Evolutionary conservation across 2,888 invertebrate genomes (phyloP), one percentile per base, ranked within the genome.

Genomic region (Epicampocera succincta): DNA sequence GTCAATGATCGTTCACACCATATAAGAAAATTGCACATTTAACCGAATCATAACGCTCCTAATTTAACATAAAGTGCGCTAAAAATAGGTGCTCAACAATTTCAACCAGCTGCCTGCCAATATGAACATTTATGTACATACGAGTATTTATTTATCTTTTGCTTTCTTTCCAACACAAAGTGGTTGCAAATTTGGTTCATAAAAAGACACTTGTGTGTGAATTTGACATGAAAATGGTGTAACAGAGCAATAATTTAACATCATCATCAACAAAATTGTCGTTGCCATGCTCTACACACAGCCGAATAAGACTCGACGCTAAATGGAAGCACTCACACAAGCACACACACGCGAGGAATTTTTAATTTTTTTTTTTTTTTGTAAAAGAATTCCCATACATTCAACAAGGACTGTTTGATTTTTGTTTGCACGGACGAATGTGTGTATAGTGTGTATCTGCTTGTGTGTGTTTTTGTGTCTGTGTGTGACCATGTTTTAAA

Each of bases 251-350:
- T 63, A 52, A 69, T 76, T 68, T 48, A 69, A 33, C 69, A 69
- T 54, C 76, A 19, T 61, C 61, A 76, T 63, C 54, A 61, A 13
- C 42, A 52, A 68, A 42, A 54, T 46, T 46, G 69, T 71, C 63
- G 46, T 60, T 75, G 58, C 48, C 48, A 65, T 40, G 58, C 69
- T 69, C 48, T 71, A 42, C 46, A 71, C 46, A 71, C 63, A 77
- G 54, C n/a, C 46, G 56, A 40, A 68, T 33, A 61, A 52, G 44
- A 25, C 61, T 61, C 52, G 15, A 52, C 54, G 40, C 17, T 46
- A 29, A 44, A 40, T 15, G 21, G 17, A 38, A 2, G 25, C 11
- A 63, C 61, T 61, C 12, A 58, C 48, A 21, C 15, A 15, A 15
- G 54, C 19, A 17, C 46, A 29, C 1, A 61, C 15, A 42, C 12